Conservation (phyloP, 1,140 invertebrate genomes). For the Drosophila yakuba region DNA sequence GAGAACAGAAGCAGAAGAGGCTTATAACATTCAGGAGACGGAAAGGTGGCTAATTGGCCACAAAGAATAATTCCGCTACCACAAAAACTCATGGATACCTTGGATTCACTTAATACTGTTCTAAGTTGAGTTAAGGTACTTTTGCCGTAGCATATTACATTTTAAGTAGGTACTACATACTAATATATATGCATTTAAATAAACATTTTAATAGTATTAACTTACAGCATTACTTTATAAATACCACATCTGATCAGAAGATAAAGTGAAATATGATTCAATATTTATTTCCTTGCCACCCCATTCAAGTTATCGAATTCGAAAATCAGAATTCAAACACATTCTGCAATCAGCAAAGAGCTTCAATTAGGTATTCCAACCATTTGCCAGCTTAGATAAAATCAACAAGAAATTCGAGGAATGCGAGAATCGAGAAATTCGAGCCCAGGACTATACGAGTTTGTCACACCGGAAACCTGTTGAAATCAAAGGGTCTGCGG, state of each 20-base stretch:
- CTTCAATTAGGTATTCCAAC: constrained; percentile 29
- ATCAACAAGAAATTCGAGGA: constrained; percentile 23
- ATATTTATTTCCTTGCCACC: not conserved
- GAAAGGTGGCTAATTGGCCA: not conserved
- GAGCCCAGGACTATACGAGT: constrained; percentile 1
- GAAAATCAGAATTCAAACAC: constrained; percentile 33
- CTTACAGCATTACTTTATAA: not conserved
- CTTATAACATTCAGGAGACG: not conserved
- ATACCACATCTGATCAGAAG: not conserved
- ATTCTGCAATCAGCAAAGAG: constrained; percentile 16
- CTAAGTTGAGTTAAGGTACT: too few relatives aligned
- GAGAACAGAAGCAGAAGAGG: not conserved
- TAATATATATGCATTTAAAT: not conserved
- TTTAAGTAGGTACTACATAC: not conserved
- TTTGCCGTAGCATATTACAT: not conserved
- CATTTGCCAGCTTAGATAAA: constrained; percentile 31
- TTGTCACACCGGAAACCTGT: constrained; percentile 41
- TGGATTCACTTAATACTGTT: too few relatives aligned
- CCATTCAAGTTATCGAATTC: constrained; percentile 3
- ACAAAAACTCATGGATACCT: too few relatives aligned
- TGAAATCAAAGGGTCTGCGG: constrained; percentile 6
- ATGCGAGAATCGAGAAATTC: not conserved
- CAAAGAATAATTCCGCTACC: too few relatives aligned
- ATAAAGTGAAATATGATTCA: constrained; percentile 4
- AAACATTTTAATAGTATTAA: not conserved